Evolutionary conservation across 2,113 vertebrate species (phyloP).

Genomic region (Malurus melanocephalus): DNA sequence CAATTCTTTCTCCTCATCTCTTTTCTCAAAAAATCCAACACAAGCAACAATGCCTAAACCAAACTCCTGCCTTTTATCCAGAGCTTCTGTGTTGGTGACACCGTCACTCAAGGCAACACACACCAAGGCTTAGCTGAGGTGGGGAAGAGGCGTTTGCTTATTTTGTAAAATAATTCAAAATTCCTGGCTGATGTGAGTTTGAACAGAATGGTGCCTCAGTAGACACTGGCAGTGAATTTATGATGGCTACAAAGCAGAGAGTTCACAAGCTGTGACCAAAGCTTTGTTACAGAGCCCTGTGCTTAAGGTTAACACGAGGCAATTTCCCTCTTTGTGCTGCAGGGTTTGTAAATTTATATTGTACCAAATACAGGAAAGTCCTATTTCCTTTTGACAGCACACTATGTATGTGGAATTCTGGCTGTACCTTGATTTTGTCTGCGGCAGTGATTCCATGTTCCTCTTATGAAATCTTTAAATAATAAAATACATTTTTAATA

Average conservation of each 20-base stretch:
- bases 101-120: neutral
- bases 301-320: neutral
- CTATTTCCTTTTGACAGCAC: neutral
- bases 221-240: neutral
- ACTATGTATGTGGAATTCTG: neutral
- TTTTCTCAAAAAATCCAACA: neutral
- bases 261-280: conserved; percentile 10
- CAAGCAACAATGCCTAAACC: neutral
- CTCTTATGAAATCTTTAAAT: conserved; percentile 25
- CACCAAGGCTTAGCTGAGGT: neutral
- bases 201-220: neutral
- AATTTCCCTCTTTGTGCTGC: neutral
- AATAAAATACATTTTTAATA: conserved; percentile 46
- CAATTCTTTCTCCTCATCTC: neutral
- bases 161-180: neutral
- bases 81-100: neutral
- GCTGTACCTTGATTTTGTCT: neutral
- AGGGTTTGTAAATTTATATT: conserved; percentile 17
- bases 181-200: neutral
- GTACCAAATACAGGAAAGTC: neutral
- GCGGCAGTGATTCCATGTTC: neutral
- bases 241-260: neutral
- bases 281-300: neutral
- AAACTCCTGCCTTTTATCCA: neutral
- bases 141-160: neutral